These are phyloP conservation scores for Sericinus montela DNA, from an alignment of 2,888 invertebrate genomes.

Conservation along the genomic window DNA sequence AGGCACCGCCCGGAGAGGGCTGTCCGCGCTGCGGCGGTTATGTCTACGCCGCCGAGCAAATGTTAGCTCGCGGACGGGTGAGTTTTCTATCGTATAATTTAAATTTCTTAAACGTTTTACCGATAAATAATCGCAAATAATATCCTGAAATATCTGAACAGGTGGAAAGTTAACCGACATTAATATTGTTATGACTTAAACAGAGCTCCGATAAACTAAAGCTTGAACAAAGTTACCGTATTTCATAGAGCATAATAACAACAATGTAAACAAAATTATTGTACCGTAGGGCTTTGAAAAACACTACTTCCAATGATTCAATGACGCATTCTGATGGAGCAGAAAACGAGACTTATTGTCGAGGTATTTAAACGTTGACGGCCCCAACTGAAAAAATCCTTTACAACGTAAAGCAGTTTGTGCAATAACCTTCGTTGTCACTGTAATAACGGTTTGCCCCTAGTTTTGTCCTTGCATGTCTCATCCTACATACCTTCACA, in stretches of 20 bases:
- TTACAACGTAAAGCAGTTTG: constrained; percentile 28
- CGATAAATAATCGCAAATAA: neutral
- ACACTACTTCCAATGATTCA: constrained; percentile 94
- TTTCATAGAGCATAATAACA: neutral
- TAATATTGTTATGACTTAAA: neutral
- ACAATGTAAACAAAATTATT: constrained; percentile 33
- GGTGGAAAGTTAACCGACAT: neutral
- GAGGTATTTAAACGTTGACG: constrained; percentile 81
- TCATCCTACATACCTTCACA: constrained; percentile 39
- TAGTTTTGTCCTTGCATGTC: constrained; percentile 54
- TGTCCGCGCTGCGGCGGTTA: constrained; percentile 93
- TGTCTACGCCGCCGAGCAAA: constrained; percentile 95
- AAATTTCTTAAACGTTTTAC: neutral
- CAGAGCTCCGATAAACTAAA: neutral
- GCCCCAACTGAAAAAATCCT: constrained; percentile 30
- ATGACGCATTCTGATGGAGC: constrained; percentile 95
- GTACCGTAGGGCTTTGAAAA: constrained; percentile 90
- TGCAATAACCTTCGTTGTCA: constrained; percentile 53
- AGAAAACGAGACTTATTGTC: constrained; percentile 94
- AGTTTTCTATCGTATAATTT: constrained; percentile 48
- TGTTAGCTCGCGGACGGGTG: constrained; percentile 94
- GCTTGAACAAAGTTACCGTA: neutral
- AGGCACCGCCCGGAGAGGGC: constrained; percentile 91
- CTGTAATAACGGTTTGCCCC: constrained; percentile 62
- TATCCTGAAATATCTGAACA: neutral